Conservation (phyloP, 2,888 invertebrate species). For the Oscheius sp. region DNA sequence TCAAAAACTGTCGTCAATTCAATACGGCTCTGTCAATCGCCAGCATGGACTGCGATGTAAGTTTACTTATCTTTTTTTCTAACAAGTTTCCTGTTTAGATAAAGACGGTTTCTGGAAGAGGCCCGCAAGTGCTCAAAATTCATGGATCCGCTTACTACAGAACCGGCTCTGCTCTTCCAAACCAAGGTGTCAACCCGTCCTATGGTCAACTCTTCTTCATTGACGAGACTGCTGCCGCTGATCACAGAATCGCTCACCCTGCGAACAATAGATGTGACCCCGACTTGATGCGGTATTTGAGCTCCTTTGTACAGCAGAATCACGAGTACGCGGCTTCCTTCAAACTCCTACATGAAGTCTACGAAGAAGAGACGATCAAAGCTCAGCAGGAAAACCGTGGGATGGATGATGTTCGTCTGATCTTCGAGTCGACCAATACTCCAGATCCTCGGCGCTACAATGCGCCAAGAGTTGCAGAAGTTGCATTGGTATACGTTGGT, state of each 20-base stretch:
- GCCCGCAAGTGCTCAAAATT: slow-evolving; percentile 10
- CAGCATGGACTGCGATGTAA: too few relatives aligned
- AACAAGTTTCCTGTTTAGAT: not conserved
- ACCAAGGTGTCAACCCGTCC: not conserved
- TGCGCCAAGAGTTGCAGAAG: slow-evolving; percentile 46
- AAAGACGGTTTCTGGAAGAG: not conserved
- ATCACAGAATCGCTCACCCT: too few relatives aligned
- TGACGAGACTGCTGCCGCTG: not conserved
- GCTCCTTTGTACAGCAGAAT: too few relatives aligned
- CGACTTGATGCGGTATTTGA: too few relatives aligned
- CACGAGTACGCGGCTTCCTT: too few relatives aligned
- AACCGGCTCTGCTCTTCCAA: not conserved
- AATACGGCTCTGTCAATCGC: too few relatives aligned
- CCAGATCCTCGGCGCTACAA: slow-evolving; percentile 45
- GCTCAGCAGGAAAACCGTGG: too few relatives aligned
- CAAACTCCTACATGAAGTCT: too few relatives aligned
- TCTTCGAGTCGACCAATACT: slow-evolving; percentile 32
- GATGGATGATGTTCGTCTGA: slow-evolving; percentile 26
- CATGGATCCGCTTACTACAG: not conserved
- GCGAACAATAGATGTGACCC: too few relatives aligned
- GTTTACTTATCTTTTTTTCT: too few relatives aligned
- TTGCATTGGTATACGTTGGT: slow-evolving; percentile 57
- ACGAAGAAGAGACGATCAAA: too few relatives aligned
- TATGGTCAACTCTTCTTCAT: slow-evolving; percentile 17
- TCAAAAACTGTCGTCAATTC: slow-evolving; percentile 17